These are phyloP conservation scores for Melanerpes formicivorus DNA, from an alignment of 2,113 vertebrate species.

Conservation along the genomic window DNA sequence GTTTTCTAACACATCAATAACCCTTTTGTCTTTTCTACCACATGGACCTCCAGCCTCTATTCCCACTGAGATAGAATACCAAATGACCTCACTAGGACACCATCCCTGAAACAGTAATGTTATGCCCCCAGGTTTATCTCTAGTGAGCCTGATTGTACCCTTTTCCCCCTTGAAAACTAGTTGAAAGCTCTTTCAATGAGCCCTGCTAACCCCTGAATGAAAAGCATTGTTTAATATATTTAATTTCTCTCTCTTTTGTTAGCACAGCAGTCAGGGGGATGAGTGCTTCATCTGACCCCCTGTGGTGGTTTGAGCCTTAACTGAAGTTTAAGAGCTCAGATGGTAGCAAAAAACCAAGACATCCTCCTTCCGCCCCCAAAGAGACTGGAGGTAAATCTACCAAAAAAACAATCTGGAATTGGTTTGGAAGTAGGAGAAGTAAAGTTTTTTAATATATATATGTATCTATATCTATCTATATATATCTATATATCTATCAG, in stretches of 20 bases:
- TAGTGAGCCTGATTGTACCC: background rate
- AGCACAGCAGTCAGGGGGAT: slow-evolving; percentile 41
- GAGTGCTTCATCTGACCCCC: slow-evolving; percentile 71
- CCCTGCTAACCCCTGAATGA: background rate
- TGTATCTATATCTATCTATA: too few species aligned
- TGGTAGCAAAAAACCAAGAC: too few species aligned
- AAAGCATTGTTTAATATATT: slow-evolving; percentile 69
- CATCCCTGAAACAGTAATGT: background rate
- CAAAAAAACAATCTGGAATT: too few species aligned
- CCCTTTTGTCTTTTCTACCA: background rate
- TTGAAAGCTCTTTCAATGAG: background rate
- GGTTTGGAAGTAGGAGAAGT: too few species aligned
- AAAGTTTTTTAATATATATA: too few species aligned
- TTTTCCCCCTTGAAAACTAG: background rate
- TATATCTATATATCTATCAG: too few species aligned
- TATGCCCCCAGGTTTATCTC: background rate
- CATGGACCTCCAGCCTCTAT: background rate
- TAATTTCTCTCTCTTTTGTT: slow-evolving; percentile 76
- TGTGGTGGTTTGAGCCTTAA: too few species aligned
- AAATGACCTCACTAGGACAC: background rate
- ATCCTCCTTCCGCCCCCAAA: too few species aligned
- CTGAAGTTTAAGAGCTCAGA: too few species aligned
- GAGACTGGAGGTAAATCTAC: too few species aligned
- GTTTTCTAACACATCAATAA: background rate
- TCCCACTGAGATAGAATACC: background rate